Base-by-base conservation (phyloP, 1,140 invertebrate species). In the Eulimnadia texana region DNA sequence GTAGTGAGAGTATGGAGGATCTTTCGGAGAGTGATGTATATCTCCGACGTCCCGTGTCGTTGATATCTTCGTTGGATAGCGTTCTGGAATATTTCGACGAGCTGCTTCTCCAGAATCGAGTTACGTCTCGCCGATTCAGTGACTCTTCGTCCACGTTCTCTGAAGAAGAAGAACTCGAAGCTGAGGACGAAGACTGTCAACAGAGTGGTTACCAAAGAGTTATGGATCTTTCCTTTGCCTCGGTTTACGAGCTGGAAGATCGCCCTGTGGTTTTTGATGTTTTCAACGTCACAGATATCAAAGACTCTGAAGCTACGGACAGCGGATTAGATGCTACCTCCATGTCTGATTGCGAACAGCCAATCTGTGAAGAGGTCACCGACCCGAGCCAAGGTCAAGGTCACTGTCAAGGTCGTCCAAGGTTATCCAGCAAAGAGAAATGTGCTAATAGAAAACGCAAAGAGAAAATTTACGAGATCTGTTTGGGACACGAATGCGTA, bases 401-500 rank as follows among this genome's bases (percentile, higher is more conserved):
- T 33, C 23, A 49, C 28, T 28, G 25, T 57, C 25, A 47, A 20
- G 60, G 29, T 52, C 16, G 29, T 49, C 11, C 19, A n/a, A 22
- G 20, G 49, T 54, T 50, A 47, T 16, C 58, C 10, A 47, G n/a
- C 13, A 24, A 19, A 22, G 22, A 28, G 58, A 59, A 13, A 3
- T 2, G 22, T 2, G 3, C 16, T 27, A 22, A 22, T 23, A 13
- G 50, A 33, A 53, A 25, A 22, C 20, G 2, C 1, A 54, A 52
- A n/a, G 50, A 61, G 6, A 61, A 61, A 29, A 52, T 60, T 24
- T 68, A 67, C 61, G 68, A 69, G 47, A 69, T 69, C 53, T 66
- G 67, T 52, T 64, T 69, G 11, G 68, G 68, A 10, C 68, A 69
- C 53, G 58, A 59, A 33, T 63, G 62, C 33, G 64, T 65, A 33